Evolutionary conservation across 2,113 vertebrate genomes (phyloP), one percentile per base, ranked within the genome.

Genomic region (Pygoscelis adeliae): DNA sequence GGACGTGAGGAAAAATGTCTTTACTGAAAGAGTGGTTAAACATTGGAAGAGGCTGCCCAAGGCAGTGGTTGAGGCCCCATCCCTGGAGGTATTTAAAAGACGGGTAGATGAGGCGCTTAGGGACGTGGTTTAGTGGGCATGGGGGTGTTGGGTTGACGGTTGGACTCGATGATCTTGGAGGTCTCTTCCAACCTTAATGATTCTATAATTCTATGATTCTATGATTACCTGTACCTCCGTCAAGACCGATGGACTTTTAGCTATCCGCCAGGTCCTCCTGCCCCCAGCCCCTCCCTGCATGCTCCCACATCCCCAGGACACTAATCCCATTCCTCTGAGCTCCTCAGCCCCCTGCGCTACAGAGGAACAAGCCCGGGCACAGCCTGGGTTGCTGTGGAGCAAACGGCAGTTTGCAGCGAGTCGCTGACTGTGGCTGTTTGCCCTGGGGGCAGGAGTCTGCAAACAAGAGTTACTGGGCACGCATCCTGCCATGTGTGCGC

Each of bases 181-280:
- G n/a, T n/a, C n/a, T n/a, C n/a, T n/a, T n/a, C n/a, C n/a, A n/a
- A n/a, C n/a, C n/a, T n/a, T n/a, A n/a, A n/a, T n/a, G n/a, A n/a
- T n/a, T n/a, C n/a, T n/a, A n/a, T n/a, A n/a, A n/a, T n/a, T n/a
- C n/a, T n/a, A n/a, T n/a, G n/a, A n/a, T n/a, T n/a, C n/a, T n/a
- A n/a, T n/a, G n/a, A n/a, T 55, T 62, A 77, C 36, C 36, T 18
- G 52, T 23, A 25, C 40, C 36, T 63, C 63, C 49, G 40, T 40
- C 36, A 38, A 70, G 38, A 47, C 44, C 0, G 0, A 55, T 1
- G 40, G 38, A 61, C 44, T 25, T 59, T 63, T 63, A 53, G 42
- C 78, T 25, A 56, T 56, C 25, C 1, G 1, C 34, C 22, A 44
- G 23, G 11, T 52, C 42, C 70, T 61, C 73, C 65, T 73, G 16